These are phyloP conservation scores for Hedychridium roseum DNA, from an alignment of 2,888 invertebrate genomes.

Conservation along the genomic window DNA sequence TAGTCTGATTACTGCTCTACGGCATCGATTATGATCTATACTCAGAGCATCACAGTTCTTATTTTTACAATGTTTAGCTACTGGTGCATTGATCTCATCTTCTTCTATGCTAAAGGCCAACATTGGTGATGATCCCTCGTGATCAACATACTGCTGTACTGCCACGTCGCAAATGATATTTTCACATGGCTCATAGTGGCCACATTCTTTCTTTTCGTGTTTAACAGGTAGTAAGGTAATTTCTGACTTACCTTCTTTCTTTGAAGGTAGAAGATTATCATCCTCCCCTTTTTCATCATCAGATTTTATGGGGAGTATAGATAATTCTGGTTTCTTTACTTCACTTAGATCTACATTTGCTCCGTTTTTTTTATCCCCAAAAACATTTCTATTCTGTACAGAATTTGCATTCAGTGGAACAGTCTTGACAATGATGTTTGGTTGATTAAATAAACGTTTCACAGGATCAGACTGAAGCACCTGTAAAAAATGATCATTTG, in stretches of 20 bases:
- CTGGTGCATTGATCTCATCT: slow-evolving; percentile 51
- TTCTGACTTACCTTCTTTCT: slow-evolving; percentile 54
- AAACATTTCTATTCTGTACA: slow-evolving; percentile 12
- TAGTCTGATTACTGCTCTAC: slow-evolving; percentile 40
- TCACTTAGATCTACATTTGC: slow-evolving; percentile 1
- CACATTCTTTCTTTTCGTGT: slow-evolving; percentile 45
- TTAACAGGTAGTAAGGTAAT: slow-evolving; percentile 49
- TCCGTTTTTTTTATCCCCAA: slow-evolving; percentile 29
- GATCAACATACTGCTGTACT: slow-evolving; percentile 49
- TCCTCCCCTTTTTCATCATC: slow-evolving; percentile 28
- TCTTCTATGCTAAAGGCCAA: slow-evolving; percentile 49
- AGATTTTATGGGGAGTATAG: slow-evolving; percentile 32
- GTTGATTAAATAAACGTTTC: slow-evolving; percentile 53
- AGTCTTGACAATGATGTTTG: slow-evolving; percentile 52
- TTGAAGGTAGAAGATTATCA: slow-evolving; percentile 51
- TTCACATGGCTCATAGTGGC: slow-evolving; percentile 55
- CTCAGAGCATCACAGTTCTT: slow-evolving; percentile 48
- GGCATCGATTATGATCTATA: slow-evolving; percentile 57
- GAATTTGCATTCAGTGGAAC: slow-evolving; percentile 35
- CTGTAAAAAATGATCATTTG: too few species aligned
- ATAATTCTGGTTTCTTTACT: slow-evolving; percentile 32
- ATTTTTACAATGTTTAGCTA: slow-evolving; percentile 50
- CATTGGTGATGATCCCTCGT: slow-evolving; percentile 44
- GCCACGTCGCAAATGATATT: slow-evolving; percentile 51
- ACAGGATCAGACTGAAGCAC: slow-evolving; percentile 54